Conservation (phyloP, 2,888 invertebrate genomes). For the Chrysina gloriosa region DNA sequence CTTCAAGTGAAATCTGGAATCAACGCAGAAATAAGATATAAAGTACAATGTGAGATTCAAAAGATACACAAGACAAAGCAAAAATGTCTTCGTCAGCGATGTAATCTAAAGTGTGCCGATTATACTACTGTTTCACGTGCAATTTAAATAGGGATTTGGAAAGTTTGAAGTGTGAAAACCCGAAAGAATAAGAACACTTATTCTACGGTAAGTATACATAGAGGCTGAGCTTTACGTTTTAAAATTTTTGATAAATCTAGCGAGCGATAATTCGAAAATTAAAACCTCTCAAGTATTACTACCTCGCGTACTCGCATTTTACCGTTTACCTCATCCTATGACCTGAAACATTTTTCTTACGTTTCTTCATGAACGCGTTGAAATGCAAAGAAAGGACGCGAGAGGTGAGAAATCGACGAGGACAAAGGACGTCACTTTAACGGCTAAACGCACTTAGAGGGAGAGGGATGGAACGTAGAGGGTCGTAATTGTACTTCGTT, state of each 20-base stretch:
- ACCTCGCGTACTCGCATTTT: slow-evolving; percentile 1
- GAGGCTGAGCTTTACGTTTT: not conserved
- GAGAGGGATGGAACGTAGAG: no score
- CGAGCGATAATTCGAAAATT: not conserved
- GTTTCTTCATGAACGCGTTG: not conserved
- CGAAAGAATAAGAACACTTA: no score
- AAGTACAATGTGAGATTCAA: slow-evolving; percentile 8
- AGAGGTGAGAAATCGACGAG: slow-evolving; percentile 4
- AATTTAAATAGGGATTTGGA: no score
- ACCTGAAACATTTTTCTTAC: slow-evolving; percentile 20
- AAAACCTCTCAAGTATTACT: slow-evolving; percentile 9
- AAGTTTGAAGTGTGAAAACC: no score
- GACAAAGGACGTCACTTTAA: not conserved
- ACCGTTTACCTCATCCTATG: not conserved
- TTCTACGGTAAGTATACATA: no score
- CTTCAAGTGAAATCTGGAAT: no score
- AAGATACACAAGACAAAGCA: no score
- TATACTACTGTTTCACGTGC: no score
- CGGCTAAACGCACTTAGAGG: not conserved
- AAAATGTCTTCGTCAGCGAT: no score
- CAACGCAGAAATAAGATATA: not conserved
- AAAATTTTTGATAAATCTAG: not conserved
- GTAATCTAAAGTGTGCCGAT: no score
- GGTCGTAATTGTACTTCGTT: slow-evolving; percentile 1
- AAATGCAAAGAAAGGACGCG: not conserved